Evolutionary conservation across 2,888 invertebrate species (phyloP).

Genomic region (Sminthurinus aureus): DNA sequence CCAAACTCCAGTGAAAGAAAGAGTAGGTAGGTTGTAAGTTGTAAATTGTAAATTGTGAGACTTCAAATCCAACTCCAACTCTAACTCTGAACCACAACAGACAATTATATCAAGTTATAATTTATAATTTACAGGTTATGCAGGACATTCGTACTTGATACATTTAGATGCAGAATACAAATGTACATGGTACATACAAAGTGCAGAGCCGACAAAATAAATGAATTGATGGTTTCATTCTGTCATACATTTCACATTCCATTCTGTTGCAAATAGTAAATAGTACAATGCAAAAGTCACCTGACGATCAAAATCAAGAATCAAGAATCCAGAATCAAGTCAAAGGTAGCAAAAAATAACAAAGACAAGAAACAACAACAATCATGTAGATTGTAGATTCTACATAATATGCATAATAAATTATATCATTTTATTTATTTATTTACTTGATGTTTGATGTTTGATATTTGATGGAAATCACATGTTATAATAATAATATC

Average conservation of each 20-base stretch:
- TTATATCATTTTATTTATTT: too few species aligned
- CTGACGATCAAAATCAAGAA: not conserved
- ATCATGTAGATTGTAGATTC: too few species aligned
- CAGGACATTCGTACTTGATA: not conserved
- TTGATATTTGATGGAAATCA: too few species aligned
- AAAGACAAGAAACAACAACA: not conserved
- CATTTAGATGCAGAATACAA: too few species aligned
- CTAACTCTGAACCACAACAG: not conserved
- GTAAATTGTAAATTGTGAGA: too few species aligned
- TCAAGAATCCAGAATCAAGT: not conserved
- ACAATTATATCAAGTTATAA: not conserved
- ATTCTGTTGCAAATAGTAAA: not conserved
- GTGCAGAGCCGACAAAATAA: not conserved
- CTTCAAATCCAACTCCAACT: not conserved
- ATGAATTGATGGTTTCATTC: not conserved
- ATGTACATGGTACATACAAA: too few species aligned
- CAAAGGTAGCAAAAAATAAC: not conserved
- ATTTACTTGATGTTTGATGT: too few species aligned
- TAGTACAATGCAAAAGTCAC: not conserved
- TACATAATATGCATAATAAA: too few species aligned
- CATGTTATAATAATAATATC: too few species aligned
- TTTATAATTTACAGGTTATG: not conserved
- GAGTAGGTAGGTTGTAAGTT: too few species aligned
- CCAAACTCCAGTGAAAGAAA: not conserved
- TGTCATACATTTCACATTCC: too few species aligned